Base-by-base conservation (phyloP, 1,140 invertebrate species). In the Andricus grossulariae region DNA sequence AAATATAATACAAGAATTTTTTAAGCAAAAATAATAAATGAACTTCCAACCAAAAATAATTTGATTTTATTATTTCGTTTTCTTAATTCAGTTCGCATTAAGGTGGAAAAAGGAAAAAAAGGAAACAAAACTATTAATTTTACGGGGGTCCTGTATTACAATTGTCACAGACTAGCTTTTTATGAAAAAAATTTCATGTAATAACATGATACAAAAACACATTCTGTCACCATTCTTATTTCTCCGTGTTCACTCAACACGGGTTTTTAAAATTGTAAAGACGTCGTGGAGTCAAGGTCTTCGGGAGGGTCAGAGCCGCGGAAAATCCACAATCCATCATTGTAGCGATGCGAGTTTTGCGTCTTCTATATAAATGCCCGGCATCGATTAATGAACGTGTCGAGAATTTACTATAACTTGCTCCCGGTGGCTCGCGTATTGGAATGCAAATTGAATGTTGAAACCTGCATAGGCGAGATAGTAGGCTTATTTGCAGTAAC, bases 371-470 rank as follows among this genome's bases (percentile, higher is more conserved):
- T 25, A 7, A 66, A 25, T 66, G 57, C 25, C 15, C 11, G 3
- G 21, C 13, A 45, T 66, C 60, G 60, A 39, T 66, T 39, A 66
- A 66, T 66, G 60, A 66, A 45, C 10, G 32, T 45, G 60, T 21
- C 60, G 39, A 57, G 57, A 25, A 66, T 66, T 66, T 66, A n/a
- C 60, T 66, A 66, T 66, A 66, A 66, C 21, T 21, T n/a, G 60
- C 60, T 32, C 60, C 25, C 60, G 60, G 60, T 66, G 60, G 39
- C 32, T 66, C 60, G 32, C 25, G 25, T 66, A 66, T 66, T 66
- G 60, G 60, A 66, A 66, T 66, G 60, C 60, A 66, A 66, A 66
- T 66, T 66, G 60, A 66, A 66, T 66, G 60, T 66, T 66, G 60
- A 32, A 66, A 16, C 13, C 10, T 66, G 60, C 60, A 25, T 66